Percentiles rank a stretch among this genome's conserved stretches.
These are phyloP conservation scores for Amblyjoppa proteus DNA, from an alignment of 2,888 invertebrate species.

Conservation along the genomic window DNA sequence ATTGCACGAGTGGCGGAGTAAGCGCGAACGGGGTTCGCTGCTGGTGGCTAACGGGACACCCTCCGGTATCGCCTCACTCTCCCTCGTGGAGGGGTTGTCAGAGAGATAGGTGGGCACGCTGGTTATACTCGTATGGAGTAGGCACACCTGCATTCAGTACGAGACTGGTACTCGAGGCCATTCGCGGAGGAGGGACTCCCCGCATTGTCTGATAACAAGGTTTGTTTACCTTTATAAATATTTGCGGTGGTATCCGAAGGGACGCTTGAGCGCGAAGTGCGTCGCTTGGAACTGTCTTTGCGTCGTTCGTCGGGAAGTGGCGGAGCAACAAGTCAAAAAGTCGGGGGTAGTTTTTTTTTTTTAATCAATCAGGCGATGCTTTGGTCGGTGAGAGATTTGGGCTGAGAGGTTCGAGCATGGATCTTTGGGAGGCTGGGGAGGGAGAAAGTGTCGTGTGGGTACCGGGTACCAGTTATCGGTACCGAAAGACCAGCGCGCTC, in stretches of 20 bases:
- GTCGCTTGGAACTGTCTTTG: neutral
- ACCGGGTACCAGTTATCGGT: slow-evolving; percentile 3
- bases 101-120: slow-evolving; percentile 69
- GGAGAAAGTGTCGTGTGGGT: neutral
- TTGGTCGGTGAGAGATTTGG: neutral
- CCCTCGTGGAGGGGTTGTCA: slow-evolving; percentile 74
- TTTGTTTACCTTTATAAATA: neutral
- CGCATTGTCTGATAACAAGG: neutral
- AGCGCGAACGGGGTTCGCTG: slow-evolving; percentile 43
- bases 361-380: neutral
- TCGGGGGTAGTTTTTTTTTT: neutral
- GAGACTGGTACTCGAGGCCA: slow-evolving; percentile 61
- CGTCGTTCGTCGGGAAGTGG: neutral
- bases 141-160: slow-evolving; percentile 72
- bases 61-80: slow-evolving; percentile 19
- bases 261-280: neutral
- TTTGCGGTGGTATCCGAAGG: neutral
- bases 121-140: slow-evolving; percentile 72
- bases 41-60: slow-evolving; percentile 29
- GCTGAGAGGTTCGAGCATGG: neutral
- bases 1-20: slow-evolving; percentile 51
- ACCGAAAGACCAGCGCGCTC: neutral
- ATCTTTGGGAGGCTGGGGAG: slow-evolving; percentile 29
- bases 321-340: neutral
- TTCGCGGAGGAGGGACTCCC: slow-evolving; percentile 10